Conservation (phyloP, 2,888 invertebrate genomes). For the Conchocele bisecta region DNA sequence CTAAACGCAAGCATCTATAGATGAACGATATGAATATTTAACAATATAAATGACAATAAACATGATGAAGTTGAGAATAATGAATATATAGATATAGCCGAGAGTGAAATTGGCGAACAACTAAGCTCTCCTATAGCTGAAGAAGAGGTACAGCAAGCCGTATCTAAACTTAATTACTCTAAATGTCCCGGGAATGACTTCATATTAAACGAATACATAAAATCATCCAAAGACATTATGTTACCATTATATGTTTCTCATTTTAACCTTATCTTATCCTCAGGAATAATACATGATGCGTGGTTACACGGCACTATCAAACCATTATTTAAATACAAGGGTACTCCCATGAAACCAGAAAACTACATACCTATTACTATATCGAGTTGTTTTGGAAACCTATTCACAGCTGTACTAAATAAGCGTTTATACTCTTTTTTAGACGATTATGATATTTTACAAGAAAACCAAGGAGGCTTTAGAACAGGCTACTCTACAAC, state of each 20-base stretch:
- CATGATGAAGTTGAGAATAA: neutral
- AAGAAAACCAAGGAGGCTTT: neutral
- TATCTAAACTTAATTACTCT: neutral
- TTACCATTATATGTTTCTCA: neutral
- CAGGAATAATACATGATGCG: neutral
- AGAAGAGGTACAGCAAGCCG: neutral
- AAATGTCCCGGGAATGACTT: neutral
- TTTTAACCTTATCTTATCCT: neutral
- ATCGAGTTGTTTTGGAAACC: neutral
- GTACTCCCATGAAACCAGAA: neutral
- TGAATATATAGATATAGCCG: neutral
- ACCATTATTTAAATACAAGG: constrained; percentile 5
- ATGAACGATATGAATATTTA: neutral
- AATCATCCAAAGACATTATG: constrained; percentile 8
- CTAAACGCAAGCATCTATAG: neutral
- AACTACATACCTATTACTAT: constrained; percentile 1
- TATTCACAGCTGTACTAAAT: neutral
- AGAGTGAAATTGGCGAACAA: neutral
- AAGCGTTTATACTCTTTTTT: neutral
- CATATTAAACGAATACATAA: constrained; percentile 12
- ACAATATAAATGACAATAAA: neutral
- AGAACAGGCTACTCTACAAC: neutral
- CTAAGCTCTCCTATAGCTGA: neutral
- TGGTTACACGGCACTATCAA: neutral
- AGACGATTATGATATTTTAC: neutral